Percentiles rank a stretch among this genome's conserved stretches.
Evolutionary conservation across 2,113 vertebrate species (phyloP).

Genomic region (Xenopus laevis): DNA sequence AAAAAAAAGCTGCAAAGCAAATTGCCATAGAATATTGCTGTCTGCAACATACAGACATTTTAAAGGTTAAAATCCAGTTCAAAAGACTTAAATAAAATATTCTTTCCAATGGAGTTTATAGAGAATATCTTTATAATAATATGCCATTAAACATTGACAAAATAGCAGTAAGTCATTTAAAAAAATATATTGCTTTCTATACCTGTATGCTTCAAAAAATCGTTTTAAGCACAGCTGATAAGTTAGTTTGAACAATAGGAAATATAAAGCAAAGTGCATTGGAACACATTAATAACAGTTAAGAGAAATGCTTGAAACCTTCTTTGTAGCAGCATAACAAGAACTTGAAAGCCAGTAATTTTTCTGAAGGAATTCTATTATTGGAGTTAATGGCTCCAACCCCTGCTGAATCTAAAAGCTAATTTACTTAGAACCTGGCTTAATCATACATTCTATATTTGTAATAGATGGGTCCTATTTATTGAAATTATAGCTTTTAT

Average conservation of each 20-base stretch:
- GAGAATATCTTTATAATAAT: too few relatives aligned
- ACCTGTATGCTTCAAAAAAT: too few relatives aligned
- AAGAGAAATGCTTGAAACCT: constrained; percentile 33
- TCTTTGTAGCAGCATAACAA: constrained; percentile 31
- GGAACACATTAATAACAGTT: constrained; percentile 28
- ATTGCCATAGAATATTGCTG: too few relatives aligned
- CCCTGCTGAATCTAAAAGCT: constrained; percentile 44
- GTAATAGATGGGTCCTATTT: constrained; percentile 40
- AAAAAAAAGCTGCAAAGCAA: too few relatives aligned
- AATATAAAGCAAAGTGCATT: constrained; percentile 30
- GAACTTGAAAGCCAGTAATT: constrained; percentile 45
- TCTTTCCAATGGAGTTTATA: too few relatives aligned
- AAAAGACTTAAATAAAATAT: too few relatives aligned
- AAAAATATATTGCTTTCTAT: too few relatives aligned
- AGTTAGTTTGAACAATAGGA: constrained; percentile 8
- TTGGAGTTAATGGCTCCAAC: constrained; percentile 43
- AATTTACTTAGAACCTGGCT: constrained; percentile 37
- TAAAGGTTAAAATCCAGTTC: too few relatives aligned
- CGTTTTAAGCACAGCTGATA: not conserved
- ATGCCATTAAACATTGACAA: too few relatives aligned
- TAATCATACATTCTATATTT: constrained; percentile 46
- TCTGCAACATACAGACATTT: too few relatives aligned
- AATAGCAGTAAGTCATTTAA: too few relatives aligned
- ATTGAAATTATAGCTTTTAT: constrained; percentile 41
- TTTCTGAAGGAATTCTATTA: constrained; percentile 45